Conservation (phyloP, 30 jellyfish, hydroid and myxozoan species). For the Hydractinia symbiolongicarpus region DNA sequence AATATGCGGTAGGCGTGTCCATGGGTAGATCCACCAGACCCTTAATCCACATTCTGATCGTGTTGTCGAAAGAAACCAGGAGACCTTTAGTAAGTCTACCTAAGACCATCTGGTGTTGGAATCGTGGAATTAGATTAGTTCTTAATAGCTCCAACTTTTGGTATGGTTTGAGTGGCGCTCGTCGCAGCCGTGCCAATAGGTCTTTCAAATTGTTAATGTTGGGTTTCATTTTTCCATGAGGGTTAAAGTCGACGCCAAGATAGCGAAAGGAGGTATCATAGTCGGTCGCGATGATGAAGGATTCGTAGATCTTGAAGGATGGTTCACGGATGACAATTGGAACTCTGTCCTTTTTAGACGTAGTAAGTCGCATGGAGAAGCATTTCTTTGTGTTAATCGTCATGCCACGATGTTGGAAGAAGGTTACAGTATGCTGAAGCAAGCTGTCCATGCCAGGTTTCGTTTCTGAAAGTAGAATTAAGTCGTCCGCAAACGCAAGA, state of each 20-base stretch:
- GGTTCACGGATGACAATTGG: neutral
- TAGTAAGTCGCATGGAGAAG: neutral
- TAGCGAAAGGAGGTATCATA: neutral
- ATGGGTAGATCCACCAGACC: neutral
- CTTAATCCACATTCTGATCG: too few relatives aligned
- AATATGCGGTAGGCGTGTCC: neutral
- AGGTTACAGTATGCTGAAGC: neutral
- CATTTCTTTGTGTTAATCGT: neutral
- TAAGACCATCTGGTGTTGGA: neutral
- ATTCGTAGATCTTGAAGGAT: neutral
- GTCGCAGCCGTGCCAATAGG: neutral
- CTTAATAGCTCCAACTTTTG: neutral
- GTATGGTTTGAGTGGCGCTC: neutral
- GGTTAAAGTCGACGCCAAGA: neutral
- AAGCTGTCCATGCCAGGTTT: neutral
- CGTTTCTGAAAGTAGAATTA: neutral
- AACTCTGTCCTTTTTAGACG: neutral
- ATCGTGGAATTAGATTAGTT: neutral
- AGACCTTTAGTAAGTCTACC: constrained; percentile 13
- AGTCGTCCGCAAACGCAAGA: constrained; percentile 15
- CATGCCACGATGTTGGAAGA: neutral
- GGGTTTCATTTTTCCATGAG: neutral
- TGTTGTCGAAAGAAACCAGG: too few relatives aligned
- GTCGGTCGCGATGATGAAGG: neutral
- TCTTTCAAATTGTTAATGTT: neutral